Conservation (phyloP, 2,888 invertebrate species). For the Strigamia maritima region DNA sequence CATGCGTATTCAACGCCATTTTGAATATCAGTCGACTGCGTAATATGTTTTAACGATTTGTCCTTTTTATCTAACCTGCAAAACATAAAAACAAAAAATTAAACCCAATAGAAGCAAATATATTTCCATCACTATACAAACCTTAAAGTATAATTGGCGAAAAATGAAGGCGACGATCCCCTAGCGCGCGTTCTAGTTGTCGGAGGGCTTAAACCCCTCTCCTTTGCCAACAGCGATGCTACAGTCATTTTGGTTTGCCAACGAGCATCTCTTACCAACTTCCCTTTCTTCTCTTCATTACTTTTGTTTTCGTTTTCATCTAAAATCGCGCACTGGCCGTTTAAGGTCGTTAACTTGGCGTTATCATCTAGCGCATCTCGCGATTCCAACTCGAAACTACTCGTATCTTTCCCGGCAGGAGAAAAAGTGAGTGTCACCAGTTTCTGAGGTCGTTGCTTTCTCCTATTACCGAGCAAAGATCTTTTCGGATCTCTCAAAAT, state of each 20-base stretch:
- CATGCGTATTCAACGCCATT: slow-evolving; percentile 32
- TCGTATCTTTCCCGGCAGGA: neutral
- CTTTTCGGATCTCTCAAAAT: slow-evolving; percentile 45
- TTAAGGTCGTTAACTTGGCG: neutral
- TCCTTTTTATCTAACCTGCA: slow-evolving; percentile 10
- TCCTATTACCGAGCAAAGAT: slow-evolving; percentile 44
- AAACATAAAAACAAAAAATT: neutral
- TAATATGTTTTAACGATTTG: neutral
- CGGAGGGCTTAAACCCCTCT: slow-evolving; percentile 31
- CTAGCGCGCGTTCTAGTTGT: slow-evolving; percentile 21
- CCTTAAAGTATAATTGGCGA: slow-evolving; percentile 28
- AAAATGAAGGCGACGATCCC: slow-evolving; percentile 33
- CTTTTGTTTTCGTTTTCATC: neutral
- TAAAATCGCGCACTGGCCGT: neutral
- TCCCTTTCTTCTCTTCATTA: slow-evolving; percentile 2
- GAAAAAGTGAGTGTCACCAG: neutral
- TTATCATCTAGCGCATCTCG: neutral
- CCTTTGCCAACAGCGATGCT: slow-evolving; percentile 36
- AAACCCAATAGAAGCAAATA: neutral
- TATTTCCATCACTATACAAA: neutral
- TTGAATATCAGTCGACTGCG: neutral
- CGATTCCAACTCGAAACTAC: neutral
- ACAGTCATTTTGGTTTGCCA: slow-evolving; percentile 39
- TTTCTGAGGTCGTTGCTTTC: slow-evolving; percentile 43
- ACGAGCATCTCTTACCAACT: slow-evolving; percentile 9